phyloP scores from a whole-genome alignment of 2,888 invertebrate genomes.

The Dinocampus coccinellae region DNA sequence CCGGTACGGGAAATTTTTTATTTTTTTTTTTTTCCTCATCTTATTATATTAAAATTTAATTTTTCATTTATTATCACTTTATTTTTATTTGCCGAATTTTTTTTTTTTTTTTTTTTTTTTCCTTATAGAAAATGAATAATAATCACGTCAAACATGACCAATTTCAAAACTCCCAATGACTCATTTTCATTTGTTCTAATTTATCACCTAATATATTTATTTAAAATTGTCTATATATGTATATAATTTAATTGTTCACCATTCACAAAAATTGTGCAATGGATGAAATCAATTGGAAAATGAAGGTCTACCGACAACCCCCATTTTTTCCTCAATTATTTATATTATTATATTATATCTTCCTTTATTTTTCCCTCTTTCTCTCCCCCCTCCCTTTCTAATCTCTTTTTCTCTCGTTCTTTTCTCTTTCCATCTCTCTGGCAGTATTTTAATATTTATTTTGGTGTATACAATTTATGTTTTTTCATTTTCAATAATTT shows the following conservation, averaged over 20 bases:
- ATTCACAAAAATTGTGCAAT: not conserved
- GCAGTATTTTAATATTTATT: slow-evolving; percentile 3
- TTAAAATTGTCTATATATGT: not conserved
- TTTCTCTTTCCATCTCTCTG: not conserved
- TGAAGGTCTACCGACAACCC: not conserved
- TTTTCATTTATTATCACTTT: no score
- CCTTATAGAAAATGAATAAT: not conserved
- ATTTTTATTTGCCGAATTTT: not conserved
- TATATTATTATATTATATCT: no score
- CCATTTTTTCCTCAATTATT: not conserved
- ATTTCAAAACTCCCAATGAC: not conserved
- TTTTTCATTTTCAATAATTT: not conserved
- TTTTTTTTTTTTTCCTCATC: not conserved
- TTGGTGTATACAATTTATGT: not conserved
- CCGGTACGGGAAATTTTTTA: slow-evolving; percentile 74
- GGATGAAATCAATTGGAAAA: not conserved
- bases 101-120: not conserved
- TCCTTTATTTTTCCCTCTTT: no score
- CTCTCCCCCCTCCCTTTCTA: no score
- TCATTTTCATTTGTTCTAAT: not conserved
- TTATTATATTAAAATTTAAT: not conserved
- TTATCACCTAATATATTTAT: no score
- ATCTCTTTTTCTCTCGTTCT: no score
- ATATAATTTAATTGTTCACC: not conserved
- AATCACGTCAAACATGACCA: not conserved